phyloP scores from a whole-genome alignment of 2,888 invertebrate genomes.

The Drosophila antonietae region DNA sequence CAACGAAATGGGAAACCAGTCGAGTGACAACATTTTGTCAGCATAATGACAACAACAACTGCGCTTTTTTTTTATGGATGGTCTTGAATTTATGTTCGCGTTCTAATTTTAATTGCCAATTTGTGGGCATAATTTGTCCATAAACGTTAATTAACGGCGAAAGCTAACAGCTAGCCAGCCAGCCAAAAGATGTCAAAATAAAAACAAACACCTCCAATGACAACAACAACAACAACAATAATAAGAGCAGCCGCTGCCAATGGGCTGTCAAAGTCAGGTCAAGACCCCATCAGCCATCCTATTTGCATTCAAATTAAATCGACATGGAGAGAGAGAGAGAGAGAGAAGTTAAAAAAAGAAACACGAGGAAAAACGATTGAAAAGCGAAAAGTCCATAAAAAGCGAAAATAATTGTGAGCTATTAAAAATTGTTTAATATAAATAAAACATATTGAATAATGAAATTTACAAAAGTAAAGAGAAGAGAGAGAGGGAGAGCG shows the following conservation, averaged over 20 bases:
- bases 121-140: slow-evolving; percentile 80
- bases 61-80: slow-evolving; percentile 28
- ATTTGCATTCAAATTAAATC: slow-evolving; percentile 72
- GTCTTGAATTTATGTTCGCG: slow-evolving; percentile 74
- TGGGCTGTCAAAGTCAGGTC: slow-evolving; percentile 31
- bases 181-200: slow-evolving; percentile 73
- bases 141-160: slow-evolving; percentile 79
- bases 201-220: slow-evolving; percentile 71
- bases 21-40: slow-evolving; percentile 70
- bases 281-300: slow-evolving; percentile 45
- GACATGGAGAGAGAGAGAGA: background rate
- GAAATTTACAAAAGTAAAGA: background rate
- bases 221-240: slow-evolving; percentile 32
- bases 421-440: slow-evolving; percentile 13
- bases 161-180: slow-evolving; percentile 60
- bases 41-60: slow-evolving; percentile 47
- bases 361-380: background rate
- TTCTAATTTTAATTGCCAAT: slow-evolving; percentile 80
- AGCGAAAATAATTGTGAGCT: slow-evolving; percentile 6
- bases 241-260: slow-evolving; percentile 22
- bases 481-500: too few relatives aligned
- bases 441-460: slow-evolving; percentile 6
- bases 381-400: slow-evolving; percentile 20
- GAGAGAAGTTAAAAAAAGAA: slow-evolving; percentile 2
- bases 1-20: slow-evolving; percentile 67